Percentiles rank a stretch among this genome's conserved stretches.
These are phyloP conservation scores for Lysandra coridon DNA, from an alignment of 2,888 invertebrate species.

Conservation along the genomic window DNA sequence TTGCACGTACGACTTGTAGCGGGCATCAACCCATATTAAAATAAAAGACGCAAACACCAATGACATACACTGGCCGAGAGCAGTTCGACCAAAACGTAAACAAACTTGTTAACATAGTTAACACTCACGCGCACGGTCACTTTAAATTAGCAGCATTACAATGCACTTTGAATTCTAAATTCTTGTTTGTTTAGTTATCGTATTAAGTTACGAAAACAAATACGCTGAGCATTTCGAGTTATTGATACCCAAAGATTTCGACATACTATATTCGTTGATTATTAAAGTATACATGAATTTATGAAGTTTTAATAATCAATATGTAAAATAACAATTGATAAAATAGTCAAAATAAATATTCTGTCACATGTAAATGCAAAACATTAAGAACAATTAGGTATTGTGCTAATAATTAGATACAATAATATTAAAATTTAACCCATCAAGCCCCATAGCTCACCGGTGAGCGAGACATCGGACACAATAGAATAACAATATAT, in stretches of 20 bases:
- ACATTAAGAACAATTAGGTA: no score
- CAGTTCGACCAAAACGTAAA: background rate
- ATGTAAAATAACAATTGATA: background rate
- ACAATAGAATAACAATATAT: no score
- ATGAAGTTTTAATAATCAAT: background rate
- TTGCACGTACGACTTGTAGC: slow-evolving; percentile 7
- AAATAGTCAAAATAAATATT: background rate
- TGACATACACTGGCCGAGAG: background rate
- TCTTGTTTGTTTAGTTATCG: slow-evolving; percentile 16
- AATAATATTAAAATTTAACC: no score
- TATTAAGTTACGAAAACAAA: slow-evolving; percentile 21
- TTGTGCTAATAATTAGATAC: no score
- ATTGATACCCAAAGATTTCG: background rate
- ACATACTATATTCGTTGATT: background rate
- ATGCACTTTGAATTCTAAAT: slow-evolving; percentile 12
- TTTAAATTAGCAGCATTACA: background rate
- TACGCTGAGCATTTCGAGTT: background rate
- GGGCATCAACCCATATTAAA: slow-evolving; percentile 21
- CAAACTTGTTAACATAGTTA: background rate
- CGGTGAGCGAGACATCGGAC: no score
- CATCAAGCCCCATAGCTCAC: no score
- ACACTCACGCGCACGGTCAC: background rate
- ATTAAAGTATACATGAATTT: background rate
- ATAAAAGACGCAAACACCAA: background rate
- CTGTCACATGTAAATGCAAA: no score